Conservation (phyloP, 2,797 vertebrate species). For the Psittacula echo region DNA sequence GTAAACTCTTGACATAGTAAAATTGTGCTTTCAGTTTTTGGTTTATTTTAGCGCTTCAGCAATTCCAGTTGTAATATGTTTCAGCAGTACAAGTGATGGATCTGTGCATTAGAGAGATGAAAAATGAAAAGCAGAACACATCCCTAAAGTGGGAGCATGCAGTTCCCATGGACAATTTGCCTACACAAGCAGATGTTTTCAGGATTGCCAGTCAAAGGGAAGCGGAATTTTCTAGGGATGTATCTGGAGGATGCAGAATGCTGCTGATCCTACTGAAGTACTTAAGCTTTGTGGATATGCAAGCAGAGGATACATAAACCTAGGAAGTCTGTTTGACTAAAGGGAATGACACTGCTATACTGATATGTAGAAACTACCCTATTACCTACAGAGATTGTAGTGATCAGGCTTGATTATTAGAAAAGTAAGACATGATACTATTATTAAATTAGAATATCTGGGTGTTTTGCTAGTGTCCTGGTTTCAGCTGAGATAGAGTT, state of each 20-base stretch:
- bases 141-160: not conserved
- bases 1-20: not conserved
- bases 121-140: conserved; percentile 9
- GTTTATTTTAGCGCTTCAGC: conserved; percentile 19
- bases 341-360: not conserved
- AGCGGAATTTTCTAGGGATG: not conserved
- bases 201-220: conserved; percentile 12
- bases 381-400: not conserved
- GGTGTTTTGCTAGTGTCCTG: not conserved
- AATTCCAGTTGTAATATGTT: conserved; percentile 2
- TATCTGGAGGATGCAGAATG: not conserved
- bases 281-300: not conserved
- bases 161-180: conserved; percentile 16
- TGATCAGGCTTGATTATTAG: not conserved
- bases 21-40: not conserved
- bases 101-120: not conserved
- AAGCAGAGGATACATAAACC: not conserved
- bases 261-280: not conserved
- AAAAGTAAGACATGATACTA: not conserved
- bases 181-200: conserved; percentile 17
- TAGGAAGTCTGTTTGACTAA: not conserved
- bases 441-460: not conserved
- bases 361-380: not conserved
- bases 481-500: not conserved
- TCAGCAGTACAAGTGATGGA: not conserved